These are phyloP conservation scores for Tribolium madens DNA, from an alignment of 1,140 invertebrate species.

Conservation along the genomic window DNA sequence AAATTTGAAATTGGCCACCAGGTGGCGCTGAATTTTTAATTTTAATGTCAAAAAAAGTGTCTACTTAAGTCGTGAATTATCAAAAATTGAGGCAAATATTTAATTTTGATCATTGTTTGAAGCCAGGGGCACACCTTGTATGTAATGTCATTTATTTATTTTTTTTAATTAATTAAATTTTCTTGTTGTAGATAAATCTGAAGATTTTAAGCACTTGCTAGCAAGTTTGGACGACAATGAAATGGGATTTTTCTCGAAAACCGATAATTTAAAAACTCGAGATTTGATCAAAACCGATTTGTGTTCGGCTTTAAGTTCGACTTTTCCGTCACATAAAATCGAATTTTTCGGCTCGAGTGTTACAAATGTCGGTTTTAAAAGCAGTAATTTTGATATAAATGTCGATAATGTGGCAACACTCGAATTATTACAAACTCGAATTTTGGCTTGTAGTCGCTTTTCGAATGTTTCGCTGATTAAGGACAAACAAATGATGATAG, in stretches of 20 bases:
- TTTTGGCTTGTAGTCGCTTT: constrained; percentile 65
- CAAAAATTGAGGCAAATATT: too few relatives aligned
- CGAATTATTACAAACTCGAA: constrained; percentile 30
- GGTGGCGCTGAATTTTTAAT: too few relatives aligned
- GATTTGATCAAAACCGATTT: neutral
- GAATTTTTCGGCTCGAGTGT: constrained; percentile 77
- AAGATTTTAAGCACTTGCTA: neutral
- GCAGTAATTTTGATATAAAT: constrained; percentile 78
- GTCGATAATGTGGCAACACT: neutral
- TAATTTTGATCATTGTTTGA: too few relatives aligned
- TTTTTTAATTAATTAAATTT: too few relatives aligned
- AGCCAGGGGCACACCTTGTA: too few relatives aligned
- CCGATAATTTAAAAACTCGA: neutral
- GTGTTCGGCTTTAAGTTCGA: neutral
- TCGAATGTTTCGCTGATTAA: constrained; percentile 65
- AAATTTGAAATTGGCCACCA: too few relatives aligned
- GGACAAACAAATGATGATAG: constrained; percentile 70
- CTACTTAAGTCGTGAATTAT: too few relatives aligned
- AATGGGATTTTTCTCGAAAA: neutral
- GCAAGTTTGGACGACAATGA: neutral
- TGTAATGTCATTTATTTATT: too few relatives aligned
- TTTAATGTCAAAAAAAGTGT: too few relatives aligned
- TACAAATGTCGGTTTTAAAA: constrained; percentile 73
- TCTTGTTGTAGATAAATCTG: too few relatives aligned
- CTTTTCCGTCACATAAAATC: constrained; percentile 64